phyloP scores from a whole-genome alignment of 23 tunicate species.

The Ciona savignyi region DNA sequence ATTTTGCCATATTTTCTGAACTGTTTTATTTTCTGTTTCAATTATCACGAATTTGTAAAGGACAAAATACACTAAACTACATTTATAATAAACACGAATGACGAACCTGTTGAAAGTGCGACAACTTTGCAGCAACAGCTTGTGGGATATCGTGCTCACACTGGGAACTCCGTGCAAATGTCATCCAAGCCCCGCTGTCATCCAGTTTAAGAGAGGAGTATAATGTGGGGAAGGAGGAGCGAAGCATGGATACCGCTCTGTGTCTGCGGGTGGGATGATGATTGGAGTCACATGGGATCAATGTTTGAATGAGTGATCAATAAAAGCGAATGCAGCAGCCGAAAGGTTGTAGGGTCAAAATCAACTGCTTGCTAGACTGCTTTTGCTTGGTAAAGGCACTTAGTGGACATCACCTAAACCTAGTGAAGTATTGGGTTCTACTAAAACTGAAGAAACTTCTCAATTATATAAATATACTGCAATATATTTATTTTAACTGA shows the following conservation, averaged over 20 bases:
- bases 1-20: neutral
- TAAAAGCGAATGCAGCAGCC: too few relatives aligned
- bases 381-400: too few relatives aligned
- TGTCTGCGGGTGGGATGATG: slow-evolving; percentile 4
- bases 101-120: slow-evolving; percentile 74
- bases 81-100: neutral
- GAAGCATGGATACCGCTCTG: slow-evolving; percentile 39
- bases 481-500: too few relatives aligned
- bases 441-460: too few relatives aligned
- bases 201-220: slow-evolving; percentile 54
- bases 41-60: too few relatives aligned
- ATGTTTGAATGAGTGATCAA: too few relatives aligned
- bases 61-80: neutral
- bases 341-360: too few relatives aligned
- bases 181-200: slow-evolving; percentile 70
- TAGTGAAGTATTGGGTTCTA: too few relatives aligned
- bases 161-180: slow-evolving; percentile 74
- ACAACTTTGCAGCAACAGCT: slow-evolving; percentile 43
- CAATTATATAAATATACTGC: too few relatives aligned
- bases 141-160: slow-evolving; percentile 80
- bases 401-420: too few relatives aligned
- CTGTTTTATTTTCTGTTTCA: neutral
- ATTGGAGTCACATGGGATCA: too few relatives aligned
- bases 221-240: slow-evolving; percentile 57
- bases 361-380: too few relatives aligned